A percentile compares a stretch with the other conserved stretches of the same genome.
These are phyloP conservation scores for Bradypodion pumilum DNA, from an alignment of 2,797 vertebrate genomes.

Conservation along the genomic window DNA sequence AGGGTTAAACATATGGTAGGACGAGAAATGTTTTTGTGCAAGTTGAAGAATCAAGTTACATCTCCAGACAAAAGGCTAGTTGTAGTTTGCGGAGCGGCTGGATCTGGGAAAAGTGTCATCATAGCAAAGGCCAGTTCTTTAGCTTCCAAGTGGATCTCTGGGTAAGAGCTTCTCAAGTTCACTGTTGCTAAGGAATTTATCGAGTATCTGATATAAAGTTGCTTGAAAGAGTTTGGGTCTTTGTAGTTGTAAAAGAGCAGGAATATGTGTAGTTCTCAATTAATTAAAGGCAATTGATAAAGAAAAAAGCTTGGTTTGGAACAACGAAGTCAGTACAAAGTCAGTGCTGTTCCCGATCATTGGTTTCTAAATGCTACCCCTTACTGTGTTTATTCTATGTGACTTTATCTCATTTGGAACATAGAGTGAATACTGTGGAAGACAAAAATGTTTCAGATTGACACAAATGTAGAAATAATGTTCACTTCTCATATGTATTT, in stretches of 20 bases:
- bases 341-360: neutral
- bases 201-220: neutral
- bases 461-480: neutral
- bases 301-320: neutral
- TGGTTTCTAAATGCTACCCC: neutral
- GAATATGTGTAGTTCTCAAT: neutral
- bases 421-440: neutral
- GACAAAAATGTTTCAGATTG: neutral
- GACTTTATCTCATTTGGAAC: neutral
- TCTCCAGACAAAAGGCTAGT: conserved; percentile 48
- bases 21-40: conserved; percentile 63
- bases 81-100: conserved; percentile 70
- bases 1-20: conserved; percentile 62
- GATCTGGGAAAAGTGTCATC: conserved; percentile 73
- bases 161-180: conserved; percentile 56
- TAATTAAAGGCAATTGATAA: neutral
- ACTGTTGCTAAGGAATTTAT: neutral
- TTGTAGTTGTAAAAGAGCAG: neutral
- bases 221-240: neutral
- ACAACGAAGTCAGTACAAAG: neutral
- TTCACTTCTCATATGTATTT: neutral
- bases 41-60: conserved; percentile 61
- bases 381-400: neutral
- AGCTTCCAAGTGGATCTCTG: conserved; percentile 67
- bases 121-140: conserved; percentile 69